phyloP scores from a whole-genome alignment of 30 jellyfish, hydroid and myxozoan species.

The Cassiopea andromeda region DNA sequence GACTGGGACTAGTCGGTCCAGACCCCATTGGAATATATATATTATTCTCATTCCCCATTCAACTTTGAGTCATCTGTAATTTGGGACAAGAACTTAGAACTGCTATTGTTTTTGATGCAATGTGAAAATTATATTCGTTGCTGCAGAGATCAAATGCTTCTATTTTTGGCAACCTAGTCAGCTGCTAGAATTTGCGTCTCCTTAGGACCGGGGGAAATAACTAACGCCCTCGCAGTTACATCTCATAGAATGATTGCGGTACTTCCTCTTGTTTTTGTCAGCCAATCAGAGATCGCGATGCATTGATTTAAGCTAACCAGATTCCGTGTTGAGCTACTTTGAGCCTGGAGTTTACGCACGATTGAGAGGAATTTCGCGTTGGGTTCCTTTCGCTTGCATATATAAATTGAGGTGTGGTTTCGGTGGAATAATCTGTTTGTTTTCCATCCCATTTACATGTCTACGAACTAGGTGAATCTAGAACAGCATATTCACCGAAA shows the following conservation, averaged over 20 bases:
- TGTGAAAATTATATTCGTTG: no score
- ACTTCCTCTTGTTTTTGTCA: conserved; percentile 62
- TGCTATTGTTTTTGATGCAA: no score
- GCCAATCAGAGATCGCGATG: conserved; percentile 47
- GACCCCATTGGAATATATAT: neutral
- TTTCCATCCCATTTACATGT: conserved; percentile 54
- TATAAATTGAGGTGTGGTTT: conserved; percentile 87
- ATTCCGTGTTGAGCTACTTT: conserved; percentile 17
- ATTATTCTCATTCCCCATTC: no score
- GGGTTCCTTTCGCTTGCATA: conserved; percentile 53
- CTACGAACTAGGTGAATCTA: conserved; percentile 18
- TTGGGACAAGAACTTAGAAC: no score
- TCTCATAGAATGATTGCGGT: conserved; percentile 12
- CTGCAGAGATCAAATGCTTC: neutral
- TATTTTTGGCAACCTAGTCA: conserved; percentile 45
- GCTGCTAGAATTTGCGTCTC: neutral
- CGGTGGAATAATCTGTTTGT: conserved; percentile 61
- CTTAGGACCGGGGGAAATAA: conserved; percentile 59
- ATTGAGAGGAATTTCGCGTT: conserved; percentile 68
- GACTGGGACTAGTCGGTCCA: conserved; percentile 70
- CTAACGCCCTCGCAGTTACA: conserved; percentile 60
- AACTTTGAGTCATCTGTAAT: no score
- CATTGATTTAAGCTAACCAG: conserved; percentile 38
- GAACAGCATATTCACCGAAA: neutral
- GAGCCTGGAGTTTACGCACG: conserved; percentile 53